These are phyloP conservation scores for Agraylea sexmaculata DNA, from an alignment of 1,140 invertebrate species.

Conservation along the genomic window DNA sequence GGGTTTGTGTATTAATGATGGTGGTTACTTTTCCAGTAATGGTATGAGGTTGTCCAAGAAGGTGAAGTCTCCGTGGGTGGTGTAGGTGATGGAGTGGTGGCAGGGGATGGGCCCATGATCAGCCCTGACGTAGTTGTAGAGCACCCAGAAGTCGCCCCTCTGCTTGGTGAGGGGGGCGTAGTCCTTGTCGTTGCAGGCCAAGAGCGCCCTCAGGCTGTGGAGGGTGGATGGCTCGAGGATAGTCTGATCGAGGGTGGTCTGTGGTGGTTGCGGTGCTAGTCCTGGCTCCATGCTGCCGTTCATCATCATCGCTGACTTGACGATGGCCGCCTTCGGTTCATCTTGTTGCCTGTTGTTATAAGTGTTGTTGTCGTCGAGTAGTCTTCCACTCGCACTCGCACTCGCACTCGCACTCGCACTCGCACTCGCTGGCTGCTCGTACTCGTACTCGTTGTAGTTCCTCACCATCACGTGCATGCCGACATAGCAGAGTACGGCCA, in stretches of 20 bases:
- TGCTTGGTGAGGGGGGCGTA: constrained; percentile 51
- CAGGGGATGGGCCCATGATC: constrained; percentile 48
- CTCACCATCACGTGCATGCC: constrained; percentile 40
- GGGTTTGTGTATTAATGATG: no score
- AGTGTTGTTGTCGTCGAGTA: constrained; percentile 26
- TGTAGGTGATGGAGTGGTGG: constrained; percentile 78
- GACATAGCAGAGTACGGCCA: constrained; percentile 58
- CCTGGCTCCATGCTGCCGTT: constrained; percentile 25
- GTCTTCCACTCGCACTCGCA: constrained; percentile 9
- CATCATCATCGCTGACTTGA: constrained; percentile 26
- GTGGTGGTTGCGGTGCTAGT: constrained; percentile 21
- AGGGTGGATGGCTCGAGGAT: constrained; percentile 28
- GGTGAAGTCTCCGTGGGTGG: constrained; percentile 81
- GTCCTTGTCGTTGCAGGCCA: constrained; percentile 52
- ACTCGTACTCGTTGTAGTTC: constrained; percentile 25
- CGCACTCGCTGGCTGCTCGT: constrained; percentile 22
- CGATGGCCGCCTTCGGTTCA: constrained; percentile 26
- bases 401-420: constrained; percentile 26
- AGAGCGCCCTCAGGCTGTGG: constrained; percentile 27
- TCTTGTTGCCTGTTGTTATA: constrained; percentile 29
- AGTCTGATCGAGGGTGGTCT: constrained; percentile 27
- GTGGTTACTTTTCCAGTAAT: constrained; percentile 53
- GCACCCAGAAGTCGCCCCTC: constrained; percentile 79
- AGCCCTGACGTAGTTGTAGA: constrained; percentile 71
- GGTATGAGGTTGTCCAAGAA: constrained; percentile 80